Evolutionary conservation across 2,797 vertebrate species (phyloP), one percentile per base, ranked within the genome.

Genomic region (Amblyopsis hoosieri): DNA sequence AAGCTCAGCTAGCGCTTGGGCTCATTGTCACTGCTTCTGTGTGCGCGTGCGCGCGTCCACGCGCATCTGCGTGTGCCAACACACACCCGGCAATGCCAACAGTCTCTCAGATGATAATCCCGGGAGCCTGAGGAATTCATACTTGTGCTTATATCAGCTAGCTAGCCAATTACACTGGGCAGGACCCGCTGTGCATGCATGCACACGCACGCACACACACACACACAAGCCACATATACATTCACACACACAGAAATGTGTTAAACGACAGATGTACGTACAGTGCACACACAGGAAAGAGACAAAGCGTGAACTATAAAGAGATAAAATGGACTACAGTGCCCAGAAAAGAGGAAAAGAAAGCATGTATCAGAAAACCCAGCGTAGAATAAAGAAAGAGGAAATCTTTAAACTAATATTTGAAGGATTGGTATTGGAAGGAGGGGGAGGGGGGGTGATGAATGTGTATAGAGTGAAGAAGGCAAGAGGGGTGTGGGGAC

Each of bases 71-170:
- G 63, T 61, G 51, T 57, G 68, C 60, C 71, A 72, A 58, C 69
- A 67, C 66, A 78, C 55, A 62, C 56, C 19, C 72, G 72, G 76
- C 79, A 87, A 81, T 73, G 76, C 82, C 85, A 87, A 88, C 83
- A 89, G 79, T 88, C 82, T 83, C 86, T 87, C 87, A 87, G 85
- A 87, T 89, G 87, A 86, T 90, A 90, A 90, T 90, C 87, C 88
- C 67, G 31, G 76, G 84, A 88, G 83, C 83, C 81, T 61, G 66
- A 79, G 79, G 78, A 86, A 87, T 88, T 82, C 86, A 85, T 78
- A 81, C 84, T 83, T 78, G 47, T 80, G 78, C 81, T 83, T 85
- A 84, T 85, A 90, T 85, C 83, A 75, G 85, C 75, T 58, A 76
- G 75, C 75, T 58, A 76, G 75, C 82, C 86, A 90, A 91, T 91